Conservation (phyloP, 2,888 invertebrate genomes). For the Chloromyia formosa region DNA sequence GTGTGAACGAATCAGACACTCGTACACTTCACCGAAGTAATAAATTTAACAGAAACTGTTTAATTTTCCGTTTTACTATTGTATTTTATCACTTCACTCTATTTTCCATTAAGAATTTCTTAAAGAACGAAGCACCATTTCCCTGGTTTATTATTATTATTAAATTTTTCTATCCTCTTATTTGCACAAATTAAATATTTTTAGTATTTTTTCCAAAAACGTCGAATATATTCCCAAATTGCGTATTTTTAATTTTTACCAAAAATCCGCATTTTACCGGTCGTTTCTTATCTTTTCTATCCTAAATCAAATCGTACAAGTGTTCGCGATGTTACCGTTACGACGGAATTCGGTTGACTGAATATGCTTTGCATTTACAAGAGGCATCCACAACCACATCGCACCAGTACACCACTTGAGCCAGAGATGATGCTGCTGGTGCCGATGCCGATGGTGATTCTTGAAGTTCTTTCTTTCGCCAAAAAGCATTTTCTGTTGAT, state of each 20-base stretch:
- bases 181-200: no score
- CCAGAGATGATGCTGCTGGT: background rate
- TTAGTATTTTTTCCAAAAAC: no score
- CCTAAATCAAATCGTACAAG: background rate
- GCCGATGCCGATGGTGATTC: slow-evolving; percentile 17
- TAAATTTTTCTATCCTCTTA: no score
- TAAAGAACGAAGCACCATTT: no score
- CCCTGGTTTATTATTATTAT: no score
- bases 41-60: no score
- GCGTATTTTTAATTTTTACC: background rate
- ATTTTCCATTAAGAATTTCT: no score
- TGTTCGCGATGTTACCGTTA: slow-evolving; percentile 20
- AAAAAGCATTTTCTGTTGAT: slow-evolving; percentile 25
- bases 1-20: no score
- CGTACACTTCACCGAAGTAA: no score
- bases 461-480: slow-evolving; percentile 33
- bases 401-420: background rate
- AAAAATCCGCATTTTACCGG: background rate
- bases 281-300: background rate
- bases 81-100: no score
- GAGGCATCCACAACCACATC: background rate
- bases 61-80: no score
- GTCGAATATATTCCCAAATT: no score
- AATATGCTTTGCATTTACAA: background rate
- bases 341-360: slow-evolving; percentile 27